Evolutionary conservation across 2,113 vertebrate genomes (phyloP).

Genomic region (Coreoperca whiteheadi): DNA sequence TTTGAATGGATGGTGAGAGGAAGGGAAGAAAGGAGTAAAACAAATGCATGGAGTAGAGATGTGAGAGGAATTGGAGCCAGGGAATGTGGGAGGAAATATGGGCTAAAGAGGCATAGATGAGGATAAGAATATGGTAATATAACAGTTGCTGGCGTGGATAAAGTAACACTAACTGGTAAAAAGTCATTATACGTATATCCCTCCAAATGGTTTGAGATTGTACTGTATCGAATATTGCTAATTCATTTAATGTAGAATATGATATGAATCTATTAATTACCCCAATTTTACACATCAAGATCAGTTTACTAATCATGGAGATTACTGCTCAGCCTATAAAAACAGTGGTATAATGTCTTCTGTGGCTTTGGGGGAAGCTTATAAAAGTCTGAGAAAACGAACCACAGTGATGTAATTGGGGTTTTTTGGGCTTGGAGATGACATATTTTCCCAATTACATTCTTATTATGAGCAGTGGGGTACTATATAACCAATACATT

Average conservation of each 20-base stretch:
- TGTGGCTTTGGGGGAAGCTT: background rate
- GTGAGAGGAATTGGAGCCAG: background rate
- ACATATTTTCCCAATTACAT: background rate
- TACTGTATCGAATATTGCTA: background rate
- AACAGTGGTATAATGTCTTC: background rate
- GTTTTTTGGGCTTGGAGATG: background rate
- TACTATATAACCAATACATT: background rate
- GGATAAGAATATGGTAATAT: too few species aligned
- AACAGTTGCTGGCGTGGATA: constrained; percentile 5
- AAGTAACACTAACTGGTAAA: background rate
- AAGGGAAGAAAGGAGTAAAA: constrained; percentile 10
- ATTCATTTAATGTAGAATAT: background rate
- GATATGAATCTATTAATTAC: background rate
- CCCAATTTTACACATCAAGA: background rate
- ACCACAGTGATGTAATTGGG: background rate
- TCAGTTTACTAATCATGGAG: background rate
- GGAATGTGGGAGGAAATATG: background rate
- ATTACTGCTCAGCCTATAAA: background rate
- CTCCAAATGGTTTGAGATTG: background rate
- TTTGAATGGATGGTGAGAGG: constrained; percentile 13
- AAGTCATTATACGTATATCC: background rate
- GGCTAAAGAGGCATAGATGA: background rate
- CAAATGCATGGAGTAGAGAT: background rate
- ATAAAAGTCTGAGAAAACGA: background rate
- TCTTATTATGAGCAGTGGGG: background rate